Evolutionary conservation across 2,797 vertebrate species (phyloP), one percentile per base, ranked within the genome.

Genomic region (Caiman crocodilus): DNA sequence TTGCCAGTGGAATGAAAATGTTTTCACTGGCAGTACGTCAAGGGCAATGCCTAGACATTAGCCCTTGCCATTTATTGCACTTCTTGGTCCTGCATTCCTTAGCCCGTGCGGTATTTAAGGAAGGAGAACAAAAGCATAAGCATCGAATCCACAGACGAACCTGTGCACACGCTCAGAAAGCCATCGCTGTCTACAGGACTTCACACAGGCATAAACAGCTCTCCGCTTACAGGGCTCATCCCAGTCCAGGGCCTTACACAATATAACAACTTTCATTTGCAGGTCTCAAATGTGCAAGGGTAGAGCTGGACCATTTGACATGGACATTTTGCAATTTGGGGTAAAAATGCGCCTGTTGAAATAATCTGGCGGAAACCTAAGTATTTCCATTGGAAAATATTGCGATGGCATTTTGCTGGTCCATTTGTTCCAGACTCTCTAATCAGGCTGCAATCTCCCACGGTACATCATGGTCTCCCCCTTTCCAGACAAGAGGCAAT

Each of bases 161-260:
- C 16, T 42, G 7, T 32, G 12, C 8, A 5, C 14, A n/a, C 75
- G 65, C 77, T 71, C 28, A 7, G 8, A 71, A 57, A 76, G 57
- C 1, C 8, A 2, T 16, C 15, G 13, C 3, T 79, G 71, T 23
- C 75, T 76, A 14, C 1, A 56, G 50, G 14, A 30, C n/a, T 7
- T 28, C 23, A 60, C 16, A 5, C 0, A 73, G 26, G 6, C 28
- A 57, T 30, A 58, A 0, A 0, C 7, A 11, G 58, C 8, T 79
- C 58, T 50, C 14, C 75, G 4, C 2, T 50, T 50, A 59, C 0
- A 77, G 56, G 85, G 35, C 13, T 15, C 14, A 50, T 7, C 26
- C 21, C 35, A 42, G 21, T 50, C 50, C 50, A 50, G 4, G 23
- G 35, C 20, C 35, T 23, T 25, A 20, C 16, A 26, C 35, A 25